Base-by-base conservation (phyloP, 2,888 invertebrate species). In the Clistopyga incitator region DNA sequence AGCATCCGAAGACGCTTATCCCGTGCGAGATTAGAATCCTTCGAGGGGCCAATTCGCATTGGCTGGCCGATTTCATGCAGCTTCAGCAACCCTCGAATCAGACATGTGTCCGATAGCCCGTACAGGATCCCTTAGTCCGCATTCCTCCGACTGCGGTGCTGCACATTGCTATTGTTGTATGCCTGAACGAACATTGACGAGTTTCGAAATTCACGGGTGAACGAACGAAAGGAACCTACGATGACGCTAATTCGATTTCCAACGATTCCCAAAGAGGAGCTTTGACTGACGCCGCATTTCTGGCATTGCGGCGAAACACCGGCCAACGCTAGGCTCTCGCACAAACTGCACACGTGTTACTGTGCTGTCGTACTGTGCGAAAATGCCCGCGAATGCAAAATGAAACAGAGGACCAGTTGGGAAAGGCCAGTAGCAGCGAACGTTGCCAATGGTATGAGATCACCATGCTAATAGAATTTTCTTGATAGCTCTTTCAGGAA, bases 201-300 rank as follows among this genome's bases (percentile, higher is more conserved):
- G 70, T 70, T 78, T 77, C 77, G 77, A 78, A 68, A 82, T 84
- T 82, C 76, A 81, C 81, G 67, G 50, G 42, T 77, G 82, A 85
- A 81, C 82, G 78, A 82, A 56, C 79, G 75, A 70, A 81, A 84
- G 83, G 84, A 86, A 64, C 83, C 47, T 38, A 83, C 85, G 79
- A 82, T 83, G 85, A 86, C 86, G 85, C 79, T 86, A 86, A 86
- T 85, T 81, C 78, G 79, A 86, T 88, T 86, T 78, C 42, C 80
- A 74, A 70, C 74, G 67, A 77, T 77, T 83, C 80, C 77, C 75
- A 80, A 79, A 85, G 78, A 84, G 81, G 42, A 68, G 83, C 85
- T 86, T 80, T 82, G 85, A 85, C 80, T 82, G 80, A 84, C 79
- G 81, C 78, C 75, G 42, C 68, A 59, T 64, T 70, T n/a, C 45